Evolutionary conservation across 2,888 invertebrate genomes (phyloP), one percentile per base, ranked within the genome.

Genomic region (Zygothrica quintamaculata): DNA sequence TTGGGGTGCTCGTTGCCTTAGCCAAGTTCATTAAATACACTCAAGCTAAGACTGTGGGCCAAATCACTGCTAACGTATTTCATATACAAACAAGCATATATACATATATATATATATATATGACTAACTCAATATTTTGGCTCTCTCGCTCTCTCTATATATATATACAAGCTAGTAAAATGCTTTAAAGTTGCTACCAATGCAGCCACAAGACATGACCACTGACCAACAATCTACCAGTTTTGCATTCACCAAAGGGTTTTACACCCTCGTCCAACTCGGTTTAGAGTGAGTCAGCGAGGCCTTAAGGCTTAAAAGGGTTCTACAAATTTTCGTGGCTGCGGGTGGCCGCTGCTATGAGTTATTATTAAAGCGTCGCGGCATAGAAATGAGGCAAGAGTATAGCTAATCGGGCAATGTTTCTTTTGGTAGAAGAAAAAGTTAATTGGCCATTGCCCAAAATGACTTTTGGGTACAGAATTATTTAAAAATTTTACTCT

Each of bases 401-500:
- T 29, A 37, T 39, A 62, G 48, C 65, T 75, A 66, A 79, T 72
- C 68, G 58, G 47, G 42, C 65, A 59, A 55, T 55, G 73, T 31
- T 48, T 43, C 22, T 43, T 40, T 48, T 40, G 18, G n/a, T 16
- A 34, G 36, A 47, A 16, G 56, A 56, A 59, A 56, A 72, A 77
- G 47, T 61, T 84, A 69, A 80, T 84, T 84, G 84, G 77, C 79
- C 65, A 50, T 47, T 58, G 77, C 61, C 65, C 69, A 60, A 65
- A 82, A 69, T 84, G 61, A 79, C 69, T 5, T 22, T 22, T 22
- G 18, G 18, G 18, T 5, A 3, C 18, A 22, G 5, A 22, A 5
- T 22, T 5, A 22, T 22, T 22, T 22, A 22, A n/a, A n/a, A n/a
- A n/a, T n/a, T n/a, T n/a, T n/a, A n/a, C n/a, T n/a, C n/a, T n/a